Evolutionary conservation across 2,797 vertebrate genomes (phyloP), one percentile per base, ranked within the genome.

Genomic region (Pantherophis vulpinus): DNA sequence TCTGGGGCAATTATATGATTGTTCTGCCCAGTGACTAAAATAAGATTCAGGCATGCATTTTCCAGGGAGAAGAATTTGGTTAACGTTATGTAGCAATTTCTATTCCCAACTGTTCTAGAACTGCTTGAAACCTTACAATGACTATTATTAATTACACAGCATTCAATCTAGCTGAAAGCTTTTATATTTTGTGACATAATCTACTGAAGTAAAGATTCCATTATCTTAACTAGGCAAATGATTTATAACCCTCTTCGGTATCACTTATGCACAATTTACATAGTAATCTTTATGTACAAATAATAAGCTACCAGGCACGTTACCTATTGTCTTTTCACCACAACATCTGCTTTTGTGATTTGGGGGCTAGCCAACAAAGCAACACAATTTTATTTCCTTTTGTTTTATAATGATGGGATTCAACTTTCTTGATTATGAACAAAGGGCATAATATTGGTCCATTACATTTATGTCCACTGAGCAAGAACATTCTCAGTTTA

Each of bases 201-300:
- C 95, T 95, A 56, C 54, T 93, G 92, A 95, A 94, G 91, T 88
- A 88, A 94, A 96, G 95, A 61, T 92, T 91, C 90, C 70, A 87
- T 95, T 96, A 93, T 95, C 97, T 96, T 93, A 97, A 54, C 51
- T 92, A 86, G 79, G 60, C 91, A 95, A 93, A 61, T 94, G 95
- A 96, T 96, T 95, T 95, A 89, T 5, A 94, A 56, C 32, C 18
- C 92, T 87, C 86, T 91, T 93, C 61, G 91, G 60, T 1, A 25
- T 23, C 70, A 93, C 91, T 86, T 59, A 87, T 74, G 47, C 42
- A 92, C 79, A 92, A 94, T 94, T 88, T 94, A 90, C 51, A 37
- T 51, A 94, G 91, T 87, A 89, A 92, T 94, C 92, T 87, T 91
- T 93, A 88, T 63, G 0, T 20, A 2, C 79, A 88, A 11, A 61